phyloP scores from a whole-genome alignment of 2,888 invertebrate species.

The Macaria liturata region DNA sequence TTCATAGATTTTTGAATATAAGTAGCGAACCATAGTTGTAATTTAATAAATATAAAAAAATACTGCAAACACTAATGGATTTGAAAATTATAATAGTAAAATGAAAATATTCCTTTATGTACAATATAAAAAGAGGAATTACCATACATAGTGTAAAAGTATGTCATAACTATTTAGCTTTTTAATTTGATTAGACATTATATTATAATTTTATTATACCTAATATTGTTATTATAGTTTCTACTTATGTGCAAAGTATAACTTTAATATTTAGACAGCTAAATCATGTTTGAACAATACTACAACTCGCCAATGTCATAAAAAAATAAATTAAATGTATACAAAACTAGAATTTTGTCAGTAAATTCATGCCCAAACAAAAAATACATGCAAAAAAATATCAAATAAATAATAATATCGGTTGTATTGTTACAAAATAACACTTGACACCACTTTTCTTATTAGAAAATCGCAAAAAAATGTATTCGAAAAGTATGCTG shows the following conservation, averaged over 20 bases:
- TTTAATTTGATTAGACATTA: conserved; percentile 9
- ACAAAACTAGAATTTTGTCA: not conserved
- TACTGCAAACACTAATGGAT: conserved; percentile 80
- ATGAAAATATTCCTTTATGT: conserved; percentile 28
- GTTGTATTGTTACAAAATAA: no score
- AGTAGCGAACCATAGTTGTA: conserved; percentile 56
- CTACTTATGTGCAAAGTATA: conserved; percentile 1
- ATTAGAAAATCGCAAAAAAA: no score
- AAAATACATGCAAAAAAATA: not conserved
- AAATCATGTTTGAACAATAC: conserved; percentile 15
- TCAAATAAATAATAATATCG: not conserved
- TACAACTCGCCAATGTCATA: conserved; percentile 23
- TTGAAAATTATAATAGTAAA: conserved; percentile 55
- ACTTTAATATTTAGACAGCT: not conserved
- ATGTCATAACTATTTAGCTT: conserved; percentile 17
- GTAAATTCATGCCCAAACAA: not conserved
- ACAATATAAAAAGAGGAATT: conserved; percentile 36
- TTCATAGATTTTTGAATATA: conserved; percentile 54
- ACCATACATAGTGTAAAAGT: conserved; percentile 12
- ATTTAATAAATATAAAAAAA: conserved; percentile 46
- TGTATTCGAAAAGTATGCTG: no score
- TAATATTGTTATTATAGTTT: not conserved
- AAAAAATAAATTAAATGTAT: not conserved
- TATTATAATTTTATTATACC: not conserved
- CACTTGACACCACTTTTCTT: no score